Conservation (phyloP, 2,113 vertebrate species). For the Galemys pyrenaicus region DNA sequence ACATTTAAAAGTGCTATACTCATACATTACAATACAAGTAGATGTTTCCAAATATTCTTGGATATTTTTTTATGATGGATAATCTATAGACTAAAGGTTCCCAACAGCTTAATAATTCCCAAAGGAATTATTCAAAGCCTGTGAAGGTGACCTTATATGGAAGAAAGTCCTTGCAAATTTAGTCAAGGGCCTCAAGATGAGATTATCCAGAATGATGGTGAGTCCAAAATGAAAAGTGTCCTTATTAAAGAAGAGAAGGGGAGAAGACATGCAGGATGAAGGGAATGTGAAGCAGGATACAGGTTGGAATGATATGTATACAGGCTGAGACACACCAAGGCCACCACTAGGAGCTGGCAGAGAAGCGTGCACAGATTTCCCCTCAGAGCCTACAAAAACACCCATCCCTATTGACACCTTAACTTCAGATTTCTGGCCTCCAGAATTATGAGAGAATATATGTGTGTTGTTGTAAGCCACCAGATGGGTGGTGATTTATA, state of each 20-base stretch:
- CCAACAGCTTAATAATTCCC: background rate
- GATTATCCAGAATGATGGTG: background rate
- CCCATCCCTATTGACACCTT: background rate
- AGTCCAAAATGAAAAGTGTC: background rate
- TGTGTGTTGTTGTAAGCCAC: background rate
- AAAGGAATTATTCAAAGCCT: background rate
- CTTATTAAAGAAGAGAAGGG: background rate
- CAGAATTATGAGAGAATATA: background rate
- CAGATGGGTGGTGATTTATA: background rate
- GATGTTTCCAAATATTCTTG: background rate
- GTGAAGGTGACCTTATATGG: background rate
- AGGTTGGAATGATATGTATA: background rate
- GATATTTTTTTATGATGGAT: background rate
- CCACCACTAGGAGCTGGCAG: background rate
- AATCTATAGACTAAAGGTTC: background rate
- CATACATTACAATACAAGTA: background rate
- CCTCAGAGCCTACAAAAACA: background rate
- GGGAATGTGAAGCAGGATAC: background rate
- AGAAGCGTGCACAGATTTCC: background rate
- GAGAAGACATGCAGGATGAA: background rate
- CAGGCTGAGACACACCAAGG: background rate
- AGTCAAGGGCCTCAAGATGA: background rate
- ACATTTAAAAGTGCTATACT: background rate
- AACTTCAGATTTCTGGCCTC: slow-evolving; percentile 31
- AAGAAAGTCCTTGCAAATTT: background rate